Evolutionary conservation across 2,888 invertebrate genomes (phyloP).

Genomic region (Drosophila prostipennis): DNA sequence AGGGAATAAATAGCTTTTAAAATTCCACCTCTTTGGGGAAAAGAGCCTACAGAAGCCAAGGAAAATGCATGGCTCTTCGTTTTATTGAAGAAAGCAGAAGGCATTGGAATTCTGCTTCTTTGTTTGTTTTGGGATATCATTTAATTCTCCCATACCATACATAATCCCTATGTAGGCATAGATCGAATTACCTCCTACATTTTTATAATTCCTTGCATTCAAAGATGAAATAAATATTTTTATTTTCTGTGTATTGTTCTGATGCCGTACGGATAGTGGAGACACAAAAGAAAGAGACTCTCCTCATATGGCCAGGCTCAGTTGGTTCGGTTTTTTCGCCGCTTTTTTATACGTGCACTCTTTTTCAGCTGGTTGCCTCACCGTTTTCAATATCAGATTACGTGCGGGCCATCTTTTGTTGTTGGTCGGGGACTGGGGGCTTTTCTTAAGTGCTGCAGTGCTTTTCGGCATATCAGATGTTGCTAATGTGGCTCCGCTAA

Average conservation of each 20-base stretch:
- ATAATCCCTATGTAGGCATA: too few species aligned
- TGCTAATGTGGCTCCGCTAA: constrained; percentile 48
- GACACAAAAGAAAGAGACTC: constrained; percentile 38
- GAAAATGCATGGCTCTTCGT: constrained; percentile 1
- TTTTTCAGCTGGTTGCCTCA: constrained; percentile 43
- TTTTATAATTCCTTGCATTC: too few species aligned
- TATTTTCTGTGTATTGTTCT: neutral
- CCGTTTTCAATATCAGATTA: constrained; percentile 69
- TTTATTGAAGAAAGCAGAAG: neutral
- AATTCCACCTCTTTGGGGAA: constrained; percentile 13
- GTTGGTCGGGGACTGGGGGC: constrained; percentile 29
- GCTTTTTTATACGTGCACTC: constrained; percentile 34
- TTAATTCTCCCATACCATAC: neutral
- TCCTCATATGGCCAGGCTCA: constrained; percentile 62
- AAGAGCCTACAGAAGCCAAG: constrained; percentile 13
- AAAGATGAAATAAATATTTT: neutral
- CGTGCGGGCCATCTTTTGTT: constrained; percentile 63
- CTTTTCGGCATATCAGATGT: constrained; percentile 71
- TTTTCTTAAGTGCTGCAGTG: constrained; percentile 37
- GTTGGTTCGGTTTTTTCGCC: constrained; percentile 31
- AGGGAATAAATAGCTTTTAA: constrained; percentile 37
- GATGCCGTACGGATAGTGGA: constrained; percentile 45
- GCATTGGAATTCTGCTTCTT: too few species aligned
- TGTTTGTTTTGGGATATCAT: neutral
- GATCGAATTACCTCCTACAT: too few species aligned